Percentiles rank a stretch among this genome's conserved stretches.
Conservation (phyloP, 2,888 invertebrate species). For the Macaria liturata region DNA sequence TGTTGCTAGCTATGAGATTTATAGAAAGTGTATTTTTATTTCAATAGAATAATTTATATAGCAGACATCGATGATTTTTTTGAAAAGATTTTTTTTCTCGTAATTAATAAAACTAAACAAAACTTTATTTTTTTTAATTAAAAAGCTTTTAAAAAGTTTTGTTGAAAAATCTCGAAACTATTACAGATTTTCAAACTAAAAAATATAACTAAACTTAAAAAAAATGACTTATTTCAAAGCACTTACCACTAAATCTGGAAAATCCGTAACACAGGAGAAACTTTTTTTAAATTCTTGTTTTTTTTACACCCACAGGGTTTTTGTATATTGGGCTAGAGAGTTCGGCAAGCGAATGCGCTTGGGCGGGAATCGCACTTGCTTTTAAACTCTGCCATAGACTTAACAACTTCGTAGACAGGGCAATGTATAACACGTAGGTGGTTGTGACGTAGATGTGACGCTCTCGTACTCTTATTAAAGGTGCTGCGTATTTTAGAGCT, state of each 20-base stretch:
- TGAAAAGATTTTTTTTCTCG: no score
- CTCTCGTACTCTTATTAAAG: neutral
- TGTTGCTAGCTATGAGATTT: no score
- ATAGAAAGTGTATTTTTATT: no score
- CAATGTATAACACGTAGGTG: constrained; percentile 43
- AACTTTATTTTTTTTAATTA: no score
- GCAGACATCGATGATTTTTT: no score
- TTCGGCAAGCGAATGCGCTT: constrained; percentile 57
- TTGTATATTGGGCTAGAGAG: constrained; percentile 15
- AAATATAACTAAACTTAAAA: neutral
- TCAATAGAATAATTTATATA: no score
- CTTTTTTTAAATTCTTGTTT: constrained; percentile 17
- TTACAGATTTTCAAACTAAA: neutral
- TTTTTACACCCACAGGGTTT: constrained; percentile 18
- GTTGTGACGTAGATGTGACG: constrained; percentile 43
- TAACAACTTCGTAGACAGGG: constrained; percentile 39
- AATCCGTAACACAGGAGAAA: constrained; percentile 26
- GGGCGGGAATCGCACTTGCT: constrained; percentile 64
- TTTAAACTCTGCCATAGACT: constrained; percentile 67
- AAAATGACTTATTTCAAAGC: neutral
- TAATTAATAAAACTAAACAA: no score
- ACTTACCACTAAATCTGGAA: constrained; percentile 17
- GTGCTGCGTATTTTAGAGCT: neutral
- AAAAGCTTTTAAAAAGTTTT: no score
- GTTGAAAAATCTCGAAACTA: no score